Conservation (phyloP, 1,140 invertebrate genomes). For the Plectus sambesii region DNA sequence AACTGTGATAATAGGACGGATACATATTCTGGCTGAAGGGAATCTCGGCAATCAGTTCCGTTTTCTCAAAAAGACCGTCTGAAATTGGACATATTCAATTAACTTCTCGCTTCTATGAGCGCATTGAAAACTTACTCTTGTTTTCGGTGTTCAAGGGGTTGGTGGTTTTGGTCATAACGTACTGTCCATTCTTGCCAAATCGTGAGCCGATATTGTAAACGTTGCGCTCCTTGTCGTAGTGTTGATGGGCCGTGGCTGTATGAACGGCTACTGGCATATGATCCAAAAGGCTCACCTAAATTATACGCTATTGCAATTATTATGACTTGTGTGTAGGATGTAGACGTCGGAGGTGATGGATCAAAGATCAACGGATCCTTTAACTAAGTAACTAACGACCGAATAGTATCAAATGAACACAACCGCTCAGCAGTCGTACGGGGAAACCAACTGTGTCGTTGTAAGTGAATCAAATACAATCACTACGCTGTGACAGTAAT, state of each 20-base stretch:
- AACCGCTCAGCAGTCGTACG: too few species aligned
- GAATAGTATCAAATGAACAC: too few species aligned
- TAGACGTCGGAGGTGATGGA: too few species aligned
- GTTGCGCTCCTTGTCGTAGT: slow-evolving; percentile 62
- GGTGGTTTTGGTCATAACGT: slow-evolving; percentile 19
- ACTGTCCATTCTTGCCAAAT: slow-evolving; percentile 12
- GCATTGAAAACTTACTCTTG: slow-evolving; percentile 14
- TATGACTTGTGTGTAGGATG: too few species aligned
- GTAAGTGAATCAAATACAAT: too few species aligned
- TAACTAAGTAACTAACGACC: too few species aligned
- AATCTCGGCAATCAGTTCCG: slow-evolving; percentile 42
- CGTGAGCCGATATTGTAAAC: slow-evolving; percentile 64
- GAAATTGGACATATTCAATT: background rate
- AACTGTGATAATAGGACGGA: slow-evolving; percentile 52
- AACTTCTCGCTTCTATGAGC: too few species aligned
- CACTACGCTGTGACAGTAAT: slow-evolving; percentile 15
- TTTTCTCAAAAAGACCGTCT: slow-evolving; percentile 24
- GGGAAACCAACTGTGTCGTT: too few species aligned
- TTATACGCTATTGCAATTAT: slow-evolving; percentile 13
- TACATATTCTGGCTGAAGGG: slow-evolving; percentile 45
- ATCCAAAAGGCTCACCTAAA: slow-evolving; percentile 55
- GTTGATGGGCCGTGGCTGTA: slow-evolving; percentile 67
- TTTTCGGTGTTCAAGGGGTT: too few species aligned
- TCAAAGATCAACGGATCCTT: too few species aligned
- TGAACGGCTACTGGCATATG: slow-evolving; percentile 62